Evolutionary conservation across 2,888 invertebrate species (phyloP), one percentile per base, ranked within the genome.

Genomic region (Chloroclysta siterata): DNA sequence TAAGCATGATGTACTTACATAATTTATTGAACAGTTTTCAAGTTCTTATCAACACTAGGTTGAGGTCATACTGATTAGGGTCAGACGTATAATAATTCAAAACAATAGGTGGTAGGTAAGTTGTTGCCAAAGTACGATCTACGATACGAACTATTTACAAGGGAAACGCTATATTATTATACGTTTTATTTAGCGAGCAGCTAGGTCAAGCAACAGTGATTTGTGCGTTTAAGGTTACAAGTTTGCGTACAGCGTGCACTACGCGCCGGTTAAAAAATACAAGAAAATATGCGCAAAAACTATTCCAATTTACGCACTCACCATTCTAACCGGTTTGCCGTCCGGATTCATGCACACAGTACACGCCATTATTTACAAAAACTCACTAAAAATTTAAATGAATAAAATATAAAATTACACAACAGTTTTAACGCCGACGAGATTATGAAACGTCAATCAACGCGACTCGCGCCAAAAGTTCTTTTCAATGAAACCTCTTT

Each of bases 241-340:
- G 6, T 33, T 33, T 8, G 7, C 8, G 1, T 39, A 39, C 36
- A 8, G 36, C 36, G 36, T 36, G 36, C 36, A 51, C 36, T 33
- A 51, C 10, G 14, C 14, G n/a, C 15, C 4, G 6, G 33, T 29
- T 8, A 8, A 13, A 7, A 7, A 28, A n/a, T n/a, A n/a, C 5
- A 28, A 28, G 6, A 50, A 50, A 33, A 15, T 3, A 36, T 17
- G 39, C 11, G 10, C 11, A 15, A 13, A 52, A 17, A 22, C n/a
- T 39, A 41, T 28, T 48, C 7, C 56, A 22, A 3, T 13, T 46
- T 8, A 17, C n/a, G 0, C 28, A 56, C 56, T 56, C 15, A 61
- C 89, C 85, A 83, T 87, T 80, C 81, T 85, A 33, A 82, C 76
- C 1, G 81, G 74, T 70, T 82, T 85, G 50, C 75, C 78, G 0